Evolutionary conservation across 1,140 invertebrate genomes (phyloP).

Genomic region (Streblospio benedicti): DNA sequence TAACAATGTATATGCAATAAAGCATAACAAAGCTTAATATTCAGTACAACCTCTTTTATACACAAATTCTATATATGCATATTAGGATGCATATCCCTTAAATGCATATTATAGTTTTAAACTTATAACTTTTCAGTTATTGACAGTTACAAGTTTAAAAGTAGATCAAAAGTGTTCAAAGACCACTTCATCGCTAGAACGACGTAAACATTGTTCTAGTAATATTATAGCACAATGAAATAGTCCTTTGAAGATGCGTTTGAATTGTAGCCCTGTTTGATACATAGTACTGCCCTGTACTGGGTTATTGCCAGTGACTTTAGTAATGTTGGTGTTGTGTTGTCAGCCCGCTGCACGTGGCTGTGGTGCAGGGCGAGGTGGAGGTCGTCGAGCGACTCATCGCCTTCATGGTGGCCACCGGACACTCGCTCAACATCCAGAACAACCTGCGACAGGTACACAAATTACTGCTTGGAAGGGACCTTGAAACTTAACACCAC

Average conservation of each 20-base stretch:
- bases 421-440: constrained; percentile 30
- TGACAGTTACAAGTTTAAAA: too few relatives aligned
- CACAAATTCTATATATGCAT: too few relatives aligned
- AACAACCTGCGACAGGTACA: constrained; percentile 34
- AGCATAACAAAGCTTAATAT: too few relatives aligned
- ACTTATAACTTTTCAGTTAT: too few relatives aligned
- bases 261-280: not conserved
- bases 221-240: not conserved
- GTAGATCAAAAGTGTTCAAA: not conserved
- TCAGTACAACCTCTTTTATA: too few relatives aligned
- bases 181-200: not conserved
- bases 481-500: not conserved
- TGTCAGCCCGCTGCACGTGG: constrained; percentile 35
- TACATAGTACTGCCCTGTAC: not conserved
- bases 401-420: constrained; percentile 28
- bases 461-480: not conserved
- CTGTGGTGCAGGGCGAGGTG: constrained; percentile 33
- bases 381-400: constrained; percentile 33
- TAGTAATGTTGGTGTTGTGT: constrained; percentile 4
- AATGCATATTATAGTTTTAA: too few relatives aligned
- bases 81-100: too few relatives aligned
- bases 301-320: not conserved
- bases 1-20: too few relatives aligned
- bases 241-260: not conserved
- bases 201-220: not conserved